Evolutionary conservation across 2,888 invertebrate species (phyloP), one percentile per base, ranked within the genome.

Genomic region (Allophyes oxyacanthae): DNA sequence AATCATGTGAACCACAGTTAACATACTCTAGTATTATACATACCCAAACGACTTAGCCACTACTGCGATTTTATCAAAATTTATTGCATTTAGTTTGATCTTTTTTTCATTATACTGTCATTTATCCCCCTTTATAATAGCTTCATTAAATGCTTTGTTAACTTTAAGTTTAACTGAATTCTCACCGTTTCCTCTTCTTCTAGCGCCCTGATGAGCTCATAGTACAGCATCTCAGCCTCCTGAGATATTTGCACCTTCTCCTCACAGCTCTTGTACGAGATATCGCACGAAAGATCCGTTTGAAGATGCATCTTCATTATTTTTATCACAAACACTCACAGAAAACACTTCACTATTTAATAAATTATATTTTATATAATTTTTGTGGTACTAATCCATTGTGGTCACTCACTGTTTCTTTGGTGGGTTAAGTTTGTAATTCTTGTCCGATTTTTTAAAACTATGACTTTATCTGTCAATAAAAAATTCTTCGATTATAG

Each of bases 181-280:
- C 89, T 87, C 83, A 94, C 94, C 94, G 82, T 82, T 84, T 94
- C 94, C 60, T 94, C 94, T 60, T 94, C 94, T 56, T 94, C 94
- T 55, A 94, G 68, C 1, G 92, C 92, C 41, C 82, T 85, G 71
- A 94, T 94, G 53, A 94, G 89, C 79, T 94, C 94, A 66, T 94
- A 94, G 64, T 94, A 94, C 52, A 94, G 85, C 90, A 94, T 88
- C 78, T 94, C 93, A 4, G 94, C 94, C 70, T 94, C 94, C 71
- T 92, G 89, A 0, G 94, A 93, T 41, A 92, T 90, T 78, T 93
- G 89, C 20, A 92, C 64, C 77, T 93, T 93, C 78, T 83, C 91
- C 74, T 90, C 90, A 57, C 89, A 85, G 62, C 64, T 80, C 57
- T 79, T 82, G 77, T 87, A 89, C 36, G 88, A 79, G 51, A 92